Evolutionary conservation across 2,113 vertebrate genomes (phyloP), one percentile per base, ranked within the genome.

Genomic region (Proterorhinus semilunaris): DNA sequence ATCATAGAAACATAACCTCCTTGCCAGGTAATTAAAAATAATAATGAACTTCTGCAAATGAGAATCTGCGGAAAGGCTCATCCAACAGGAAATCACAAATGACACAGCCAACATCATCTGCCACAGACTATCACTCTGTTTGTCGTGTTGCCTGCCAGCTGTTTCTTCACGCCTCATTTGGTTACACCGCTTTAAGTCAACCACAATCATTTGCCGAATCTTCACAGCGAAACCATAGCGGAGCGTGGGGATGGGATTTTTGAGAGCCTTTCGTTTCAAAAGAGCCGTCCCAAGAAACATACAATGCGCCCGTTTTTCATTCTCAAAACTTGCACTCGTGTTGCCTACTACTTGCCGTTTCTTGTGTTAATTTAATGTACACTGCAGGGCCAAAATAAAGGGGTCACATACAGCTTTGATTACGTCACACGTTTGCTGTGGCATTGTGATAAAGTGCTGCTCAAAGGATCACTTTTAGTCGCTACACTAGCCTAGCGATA

Each of bases 131-230:
- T 88, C 81, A 77, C 75, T 87, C 83, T 53, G 48, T 69, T 36
- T 61, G 71, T 84, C 83, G 80, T 80, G 87, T 77, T 79, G 81
- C 72, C 83, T 80, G 88, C 88, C 90, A 90, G 88, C 88, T 90
- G 90, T 85, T 87, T 82, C 16, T 72, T 76, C 83, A 84, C 42
- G 84, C 86, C 85, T 90, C 86, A 90, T 91, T 91, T 87, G 78
- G 85, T 85, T 66, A 2, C 77, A 81, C 81, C 81, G 47, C 87
- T 88, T 86, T 76, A 78, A 72, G 76, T 69, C 67, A 45, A 7
- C 67, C 81, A 83, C 71, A 84, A 71, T 68, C 76, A 55, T 76
- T 84, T 71, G 53, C 17, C 53, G 10, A 53, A 55, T 21, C 53
- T 55, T 55, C 17, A 55, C 53, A 87, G 81, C 71, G 53, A 8